A percentile compares a stretch with the other conserved stretches of the same genome.
Conservation (phyloP, 1,140 invertebrate genomes). For the Thalassaphorura encarpata region DNA sequence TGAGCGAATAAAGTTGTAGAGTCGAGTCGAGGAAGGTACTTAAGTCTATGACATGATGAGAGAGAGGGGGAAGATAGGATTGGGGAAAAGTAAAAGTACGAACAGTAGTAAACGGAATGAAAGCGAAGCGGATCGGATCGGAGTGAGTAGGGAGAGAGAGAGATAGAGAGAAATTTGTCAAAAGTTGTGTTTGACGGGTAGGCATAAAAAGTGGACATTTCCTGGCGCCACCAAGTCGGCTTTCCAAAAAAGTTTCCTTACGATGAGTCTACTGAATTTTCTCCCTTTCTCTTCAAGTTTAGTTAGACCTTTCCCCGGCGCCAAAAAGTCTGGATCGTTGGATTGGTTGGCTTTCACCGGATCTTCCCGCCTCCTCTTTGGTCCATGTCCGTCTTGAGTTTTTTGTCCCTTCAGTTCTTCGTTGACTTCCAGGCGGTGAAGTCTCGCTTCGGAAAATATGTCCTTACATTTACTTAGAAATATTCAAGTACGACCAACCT, state of each 20-base stretch:
- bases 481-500: too few relatives aligned
- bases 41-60: too few relatives aligned
- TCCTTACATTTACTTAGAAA: too few relatives aligned
- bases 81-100: too few relatives aligned
- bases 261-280: not conserved
- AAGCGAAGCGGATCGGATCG: too few relatives aligned
- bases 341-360: slow-evolving; percentile 23
- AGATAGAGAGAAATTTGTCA: slow-evolving; percentile 29
- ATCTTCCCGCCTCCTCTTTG: slow-evolving; percentile 24
- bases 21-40: too few relatives aligned
- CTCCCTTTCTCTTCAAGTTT: not conserved
- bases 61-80: too few relatives aligned
- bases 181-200: slow-evolving; percentile 27
- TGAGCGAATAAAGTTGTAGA: too few relatives aligned
- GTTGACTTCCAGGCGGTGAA: not conserved
- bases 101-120: too few relatives aligned
- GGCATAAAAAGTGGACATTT: slow-evolving; percentile 33
- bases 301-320: slow-evolving; percentile 28
- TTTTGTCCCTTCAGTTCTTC: slow-evolving; percentile 25
- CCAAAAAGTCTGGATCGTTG: slow-evolving; percentile 21
- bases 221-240: slow-evolving; percentile 31
- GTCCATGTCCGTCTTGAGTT: slow-evolving; percentile 7
- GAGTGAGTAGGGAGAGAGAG: not conserved
- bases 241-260: not conserved
- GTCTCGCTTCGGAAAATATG: not conserved